Base-by-base conservation (phyloP, 2,113 vertebrate genomes). In the Xiphophorus hellerii region DNA sequence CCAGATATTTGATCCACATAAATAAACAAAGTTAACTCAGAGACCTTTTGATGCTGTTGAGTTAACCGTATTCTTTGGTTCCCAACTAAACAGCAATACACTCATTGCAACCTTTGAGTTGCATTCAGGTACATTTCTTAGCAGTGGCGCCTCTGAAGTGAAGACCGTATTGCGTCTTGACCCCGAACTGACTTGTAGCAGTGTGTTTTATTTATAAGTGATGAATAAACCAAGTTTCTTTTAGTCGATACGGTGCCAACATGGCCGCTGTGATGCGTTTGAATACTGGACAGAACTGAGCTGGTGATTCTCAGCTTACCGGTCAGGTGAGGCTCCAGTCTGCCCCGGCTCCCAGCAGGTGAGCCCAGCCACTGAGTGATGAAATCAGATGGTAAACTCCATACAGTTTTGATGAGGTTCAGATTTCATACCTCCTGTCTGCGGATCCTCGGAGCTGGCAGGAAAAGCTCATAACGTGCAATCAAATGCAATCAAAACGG, bases 401-500 rank as follows among this genome's bases (percentile, higher is more conserved):
- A 1, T 62, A 63, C 42, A 80, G 62, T 80, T 65, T 33, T 33
- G 75, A 73, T 71, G 76, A 35, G n/a, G 33, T 72, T 78, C 60
- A 9, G 37, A 62, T 77, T 83, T 78, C 71, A 3, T 17, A 35
- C 48, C 58, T 72, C 11, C 62, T 22, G 27, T 58, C 25, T 58
- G 51, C 51, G 39, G 51, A 58, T 77, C 78, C 62, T 64, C 28
- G 66, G 68, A 83, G 30, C 61, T 80, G 77, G 14, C 29, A 62
- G 78, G 82, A 62, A 58, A 69, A 73, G 42, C 79, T 86, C 73
- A 75, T 76, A 54, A 84, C 80, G 71, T 80, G 82, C 76, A 88
- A 88, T 90, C 81, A 86, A 79, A 89, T 42, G 77, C 85, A 90
- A 90, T 90, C 88, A 86, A 79, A 71, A 83, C 33, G 62, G 27